A percentile compares a stretch with the other conserved stretches of the same genome.
Conservation (phyloP, 2,888 invertebrate species). For the Phaonia tiefii region DNA sequence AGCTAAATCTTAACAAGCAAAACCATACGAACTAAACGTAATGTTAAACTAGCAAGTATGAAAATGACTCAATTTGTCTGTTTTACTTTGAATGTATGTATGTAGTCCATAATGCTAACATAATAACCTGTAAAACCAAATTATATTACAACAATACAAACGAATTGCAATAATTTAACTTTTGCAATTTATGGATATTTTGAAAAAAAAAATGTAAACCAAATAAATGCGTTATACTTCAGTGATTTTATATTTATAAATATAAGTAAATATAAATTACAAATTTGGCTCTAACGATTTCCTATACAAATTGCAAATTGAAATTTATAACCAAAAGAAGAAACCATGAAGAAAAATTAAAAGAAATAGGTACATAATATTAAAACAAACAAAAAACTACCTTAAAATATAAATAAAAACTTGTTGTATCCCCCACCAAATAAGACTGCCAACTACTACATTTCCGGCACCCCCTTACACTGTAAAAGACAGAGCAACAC, state of each 20-base stretch:
- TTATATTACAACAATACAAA: too few species aligned
- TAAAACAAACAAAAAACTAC: neutral
- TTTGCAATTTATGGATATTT: slow-evolving; percentile 13
- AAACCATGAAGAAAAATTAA: slow-evolving; percentile 5
- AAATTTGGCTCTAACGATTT: slow-evolving; percentile 25
- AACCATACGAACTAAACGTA: too few species aligned
- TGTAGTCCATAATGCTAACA: too few species aligned
- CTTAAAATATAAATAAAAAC: neutral
- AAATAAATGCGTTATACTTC: slow-evolving; percentile 55
- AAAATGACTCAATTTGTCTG: too few species aligned
- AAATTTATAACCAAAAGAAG: slow-evolving; percentile 45
- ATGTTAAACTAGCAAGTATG: too few species aligned
- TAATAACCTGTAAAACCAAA: too few species aligned
- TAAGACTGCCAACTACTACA: too few species aligned
- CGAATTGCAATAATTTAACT: too few species aligned
- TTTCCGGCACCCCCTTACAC: too few species aligned
- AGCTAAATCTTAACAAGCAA: too few species aligned
- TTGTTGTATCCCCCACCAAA: neutral
- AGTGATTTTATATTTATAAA: slow-evolving; percentile 37
- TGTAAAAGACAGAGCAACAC: slow-evolving; percentile 9
- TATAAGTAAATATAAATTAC: slow-evolving; percentile 21
- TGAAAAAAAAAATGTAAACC: slow-evolving; percentile 52
- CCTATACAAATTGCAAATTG: slow-evolving; percentile 25
- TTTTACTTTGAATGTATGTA: too few species aligned
- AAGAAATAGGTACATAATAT: neutral